phyloP scores from a whole-genome alignment of 1,140 invertebrate species.

The Cherax quadricarinatus region DNA sequence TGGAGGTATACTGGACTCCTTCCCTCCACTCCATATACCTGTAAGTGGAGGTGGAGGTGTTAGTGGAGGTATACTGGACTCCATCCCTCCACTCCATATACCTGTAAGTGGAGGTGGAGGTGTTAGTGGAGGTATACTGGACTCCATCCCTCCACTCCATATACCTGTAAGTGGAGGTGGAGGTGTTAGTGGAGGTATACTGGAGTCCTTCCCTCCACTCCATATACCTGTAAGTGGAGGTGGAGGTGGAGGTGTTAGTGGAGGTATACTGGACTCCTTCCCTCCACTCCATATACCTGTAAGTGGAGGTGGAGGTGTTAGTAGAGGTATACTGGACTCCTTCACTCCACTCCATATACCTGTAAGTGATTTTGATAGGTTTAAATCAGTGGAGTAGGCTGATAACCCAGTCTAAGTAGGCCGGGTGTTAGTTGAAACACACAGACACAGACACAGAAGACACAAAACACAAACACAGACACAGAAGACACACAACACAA shows the following conservation, averaged over 20 bases:
- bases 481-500: too few species aligned
- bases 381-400: too few species aligned
- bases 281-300: too few species aligned
- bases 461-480: too few species aligned
- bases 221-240: too few species aligned
- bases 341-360: constrained; percentile 94
- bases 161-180: constrained; percentile 78
- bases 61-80: constrained; percentile 82
- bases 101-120: constrained; percentile 78
- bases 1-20: constrained; percentile 84
- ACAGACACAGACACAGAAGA: too few species aligned
- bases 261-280: too few species aligned
- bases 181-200: constrained; percentile 77
- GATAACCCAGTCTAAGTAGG: too few species aligned
- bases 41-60: constrained; percentile 15
- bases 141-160: constrained; percentile 84
- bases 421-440: too few species aligned
- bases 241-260: too few species aligned
- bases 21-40: constrained; percentile 82
- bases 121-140: constrained; percentile 79
- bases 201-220: constrained; percentile 86
- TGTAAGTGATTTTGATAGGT: constrained; percentile 74
- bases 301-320: too few species aligned
- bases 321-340: too few species aligned
- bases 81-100: constrained; percentile 81